These are phyloP conservation scores for Penaeus japonicus DNA, from an alignment of 1,140 invertebrate genomes.

Conservation along the genomic window DNA sequence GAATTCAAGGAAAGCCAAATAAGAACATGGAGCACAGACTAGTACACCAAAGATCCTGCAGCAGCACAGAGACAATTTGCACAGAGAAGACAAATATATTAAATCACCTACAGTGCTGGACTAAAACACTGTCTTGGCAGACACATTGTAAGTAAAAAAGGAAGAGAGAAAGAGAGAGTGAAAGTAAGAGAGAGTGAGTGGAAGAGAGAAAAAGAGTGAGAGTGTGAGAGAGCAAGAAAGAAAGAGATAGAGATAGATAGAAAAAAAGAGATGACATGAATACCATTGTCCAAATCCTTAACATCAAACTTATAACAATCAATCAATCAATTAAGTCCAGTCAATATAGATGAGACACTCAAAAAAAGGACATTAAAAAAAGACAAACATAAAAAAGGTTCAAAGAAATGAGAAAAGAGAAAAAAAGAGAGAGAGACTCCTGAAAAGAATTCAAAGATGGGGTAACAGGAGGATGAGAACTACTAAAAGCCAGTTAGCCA, in stretches of 20 bases:
- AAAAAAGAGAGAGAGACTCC: conserved; percentile 43
- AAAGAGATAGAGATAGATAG: no score
- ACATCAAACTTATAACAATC: no score
- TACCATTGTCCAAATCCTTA: no score
- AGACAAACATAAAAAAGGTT: neutral
- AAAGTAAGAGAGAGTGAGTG: conserved; percentile 11
- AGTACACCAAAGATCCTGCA: conserved; percentile 38
- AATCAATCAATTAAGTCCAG: neutral
- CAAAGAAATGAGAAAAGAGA: conserved; percentile 30
- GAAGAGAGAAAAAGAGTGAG: neutral
- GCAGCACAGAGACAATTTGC: conserved; percentile 33
- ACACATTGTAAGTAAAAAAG: conserved; percentile 33
- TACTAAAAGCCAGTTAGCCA: conserved; percentile 53
- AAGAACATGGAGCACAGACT: conserved; percentile 18
- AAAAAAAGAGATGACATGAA: no score
- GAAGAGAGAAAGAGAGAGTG: neutral
- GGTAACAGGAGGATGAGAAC: conserved; percentile 29
- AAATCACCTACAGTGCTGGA: conserved; percentile 28
- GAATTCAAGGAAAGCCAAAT: conserved; percentile 6
- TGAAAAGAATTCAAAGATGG: conserved; percentile 45
- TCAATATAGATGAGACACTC: conserved; percentile 9
- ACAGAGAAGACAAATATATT: conserved; percentile 30
- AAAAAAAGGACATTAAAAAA: conserved; percentile 21
- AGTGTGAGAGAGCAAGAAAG: no score
- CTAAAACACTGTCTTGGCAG: conserved; percentile 46